phyloP scores from a whole-genome alignment of 2,888 invertebrate species.

The Lepidonotus clava region DNA sequence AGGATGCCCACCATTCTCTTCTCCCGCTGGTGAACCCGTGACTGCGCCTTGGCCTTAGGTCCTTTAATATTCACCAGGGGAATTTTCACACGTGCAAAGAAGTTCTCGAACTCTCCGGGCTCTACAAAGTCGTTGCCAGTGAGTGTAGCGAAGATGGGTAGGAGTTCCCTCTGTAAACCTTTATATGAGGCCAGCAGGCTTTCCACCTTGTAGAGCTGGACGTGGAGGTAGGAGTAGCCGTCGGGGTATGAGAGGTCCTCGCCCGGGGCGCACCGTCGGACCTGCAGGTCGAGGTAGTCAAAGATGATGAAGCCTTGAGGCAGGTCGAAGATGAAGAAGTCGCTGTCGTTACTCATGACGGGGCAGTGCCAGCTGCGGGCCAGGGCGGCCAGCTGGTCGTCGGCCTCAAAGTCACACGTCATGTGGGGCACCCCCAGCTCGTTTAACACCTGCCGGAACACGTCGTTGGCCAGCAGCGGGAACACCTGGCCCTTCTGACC shows the following conservation, averaged over 20 bases:
- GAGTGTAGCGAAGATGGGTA: conserved; percentile 90
- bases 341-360: conserved; percentile 95
- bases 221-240: conserved; percentile 68
- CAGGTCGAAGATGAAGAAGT: conserved; percentile 94
- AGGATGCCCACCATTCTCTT: conserved; percentile 85
- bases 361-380: conserved; percentile 90
- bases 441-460: conserved; percentile 87
- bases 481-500: conserved; percentile 81
- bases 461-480: conserved; percentile 88
- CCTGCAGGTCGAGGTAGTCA: conserved; percentile 73
- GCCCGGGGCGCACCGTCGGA: not conserved
- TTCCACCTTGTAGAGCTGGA: conserved; percentile 86
- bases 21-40: not conserved
- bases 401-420: conserved; percentile 93
- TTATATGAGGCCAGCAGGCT: conserved; percentile 86
- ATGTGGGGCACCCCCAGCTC: conserved; percentile 86
- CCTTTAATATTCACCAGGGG: too few species aligned
- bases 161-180: conserved; percentile 85
- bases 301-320: conserved; percentile 88
- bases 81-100: conserved; percentile 84
- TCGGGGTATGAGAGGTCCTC: not conserved
- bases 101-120: conserved; percentile 84
- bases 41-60: not conserved
- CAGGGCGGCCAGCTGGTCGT: conserved; percentile 91
- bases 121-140: conserved; percentile 95